Evolutionary conservation across 2,113 vertebrate genomes (phyloP).

Genomic region (Nothobranchius kuhntae): DNA sequence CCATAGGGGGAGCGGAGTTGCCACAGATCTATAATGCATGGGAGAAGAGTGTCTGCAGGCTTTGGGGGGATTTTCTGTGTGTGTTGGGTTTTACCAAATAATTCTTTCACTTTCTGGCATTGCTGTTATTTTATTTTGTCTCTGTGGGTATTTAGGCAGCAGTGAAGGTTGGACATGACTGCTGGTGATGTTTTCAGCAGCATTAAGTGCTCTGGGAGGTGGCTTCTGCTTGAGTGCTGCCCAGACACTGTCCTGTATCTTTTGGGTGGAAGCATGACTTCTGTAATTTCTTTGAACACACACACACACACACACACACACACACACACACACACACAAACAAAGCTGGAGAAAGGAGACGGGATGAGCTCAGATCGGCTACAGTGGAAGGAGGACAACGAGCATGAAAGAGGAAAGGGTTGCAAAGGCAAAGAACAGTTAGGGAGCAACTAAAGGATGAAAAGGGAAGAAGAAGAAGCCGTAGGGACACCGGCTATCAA

Average conservation of each 20-base stretch:
- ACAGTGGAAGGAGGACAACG: constrained; percentile 13
- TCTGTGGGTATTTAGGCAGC: constrained; percentile 56
- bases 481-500: constrained; percentile 28
- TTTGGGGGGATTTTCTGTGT: constrained; percentile 58
- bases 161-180: constrained; percentile 60
- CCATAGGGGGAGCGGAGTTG: constrained; percentile 57
- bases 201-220: constrained; percentile 53
- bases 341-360: constrained; percentile 36
- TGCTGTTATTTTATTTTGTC: constrained; percentile 26
- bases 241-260: constrained; percentile 44
- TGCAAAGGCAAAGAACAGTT: neutral
- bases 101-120: constrained; percentile 64
- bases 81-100: constrained; percentile 59
- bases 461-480: constrained; percentile 10
- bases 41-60: constrained; percentile 40
- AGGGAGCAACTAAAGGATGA: constrained; percentile 14
- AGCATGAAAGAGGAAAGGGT: neutral
- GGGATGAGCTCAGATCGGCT: constrained; percentile 24
- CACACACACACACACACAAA: constrained; percentile 8
- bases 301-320: constrained; percentile 32
- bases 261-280: constrained; percentile 47
- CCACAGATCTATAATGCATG: constrained; percentile 67
- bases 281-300: constrained; percentile 54
- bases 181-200: constrained; percentile 51
- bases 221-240: constrained; percentile 42